phyloP scores from a whole-genome alignment of 2,888 invertebrate species.

The Pogonocherus hispidulus region DNA sequence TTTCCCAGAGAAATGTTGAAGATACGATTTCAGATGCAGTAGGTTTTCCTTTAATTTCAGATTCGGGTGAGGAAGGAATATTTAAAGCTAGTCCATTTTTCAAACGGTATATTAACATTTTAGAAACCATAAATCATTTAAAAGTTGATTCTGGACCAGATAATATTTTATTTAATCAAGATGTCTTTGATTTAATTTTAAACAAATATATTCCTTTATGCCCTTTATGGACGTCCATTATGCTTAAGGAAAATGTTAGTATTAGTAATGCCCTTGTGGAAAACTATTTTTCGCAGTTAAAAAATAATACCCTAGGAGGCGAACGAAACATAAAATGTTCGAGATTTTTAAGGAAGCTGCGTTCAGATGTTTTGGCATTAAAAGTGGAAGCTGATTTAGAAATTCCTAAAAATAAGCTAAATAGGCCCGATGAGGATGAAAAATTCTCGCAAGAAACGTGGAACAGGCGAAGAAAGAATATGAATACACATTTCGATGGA shows the following conservation, averaged over 20 bases:
- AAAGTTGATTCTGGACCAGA: background rate
- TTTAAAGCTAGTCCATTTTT: conserved; percentile 27
- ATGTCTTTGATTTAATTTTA: background rate
- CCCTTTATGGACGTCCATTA: background rate
- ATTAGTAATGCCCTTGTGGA: background rate
- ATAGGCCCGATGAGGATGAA: background rate
- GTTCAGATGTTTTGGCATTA: background rate
- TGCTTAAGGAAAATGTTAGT: background rate
- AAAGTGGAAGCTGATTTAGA: background rate
- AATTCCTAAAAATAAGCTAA: background rate
- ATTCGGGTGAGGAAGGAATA: background rate
- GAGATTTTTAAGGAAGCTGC: background rate
- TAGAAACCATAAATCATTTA: conserved; percentile 1
- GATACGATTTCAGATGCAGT: background rate
- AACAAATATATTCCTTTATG: background rate
- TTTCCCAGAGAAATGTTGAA: background rate
- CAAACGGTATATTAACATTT: background rate
- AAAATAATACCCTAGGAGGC: background rate
- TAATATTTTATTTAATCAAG: background rate
- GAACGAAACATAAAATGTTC: background rate
- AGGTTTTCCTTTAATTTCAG: no score
- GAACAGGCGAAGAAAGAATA: background rate
- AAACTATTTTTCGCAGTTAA: background rate
- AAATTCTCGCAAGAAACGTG: background rate
- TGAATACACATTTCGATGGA: no score